Percentiles rank a stretch among this genome's conserved stretches.
Conservation (phyloP, 2,113 vertebrate genomes). For the Corydoras maculifer region DNA sequence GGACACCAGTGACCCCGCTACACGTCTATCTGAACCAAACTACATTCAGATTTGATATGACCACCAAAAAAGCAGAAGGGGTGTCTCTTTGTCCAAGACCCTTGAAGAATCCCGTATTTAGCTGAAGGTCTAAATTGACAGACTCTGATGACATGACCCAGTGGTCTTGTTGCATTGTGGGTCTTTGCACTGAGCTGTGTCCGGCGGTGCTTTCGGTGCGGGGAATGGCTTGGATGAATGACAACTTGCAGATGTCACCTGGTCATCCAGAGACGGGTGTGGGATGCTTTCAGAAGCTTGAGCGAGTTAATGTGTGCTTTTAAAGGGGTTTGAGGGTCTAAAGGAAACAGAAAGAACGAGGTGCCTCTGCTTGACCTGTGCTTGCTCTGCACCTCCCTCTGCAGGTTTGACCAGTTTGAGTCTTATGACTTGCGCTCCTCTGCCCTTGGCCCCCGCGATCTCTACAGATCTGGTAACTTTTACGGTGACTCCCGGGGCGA, state of each 20-base stretch:
- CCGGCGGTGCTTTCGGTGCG: too few species aligned
- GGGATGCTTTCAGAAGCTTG: background rate
- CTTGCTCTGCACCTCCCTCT: slow-evolving; percentile 65
- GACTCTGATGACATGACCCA: too few species aligned
- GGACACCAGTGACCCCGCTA: background rate
- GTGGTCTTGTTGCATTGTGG: too few species aligned
- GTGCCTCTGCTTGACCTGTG: slow-evolving; percentile 56
- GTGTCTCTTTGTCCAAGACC: too few species aligned
- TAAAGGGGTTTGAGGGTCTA: background rate
- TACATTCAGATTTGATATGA: too few species aligned
- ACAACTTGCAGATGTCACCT: slow-evolving; percentile 19
- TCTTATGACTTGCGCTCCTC: slow-evolving; percentile 80
- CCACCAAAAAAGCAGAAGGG: too few species aligned
- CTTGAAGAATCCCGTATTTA: too few species aligned
- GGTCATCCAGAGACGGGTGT: slow-evolving; percentile 37
- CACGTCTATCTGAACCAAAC: too few species aligned
- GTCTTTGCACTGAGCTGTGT: too few species aligned
- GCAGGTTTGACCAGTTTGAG: slow-evolving; percentile 88
- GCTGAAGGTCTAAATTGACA: too few species aligned
- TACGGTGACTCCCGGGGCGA: slow-evolving; percentile 73
- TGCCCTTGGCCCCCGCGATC: slow-evolving; percentile 75
- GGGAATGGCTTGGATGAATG: slow-evolving; percentile 28
- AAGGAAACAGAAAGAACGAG: background rate
- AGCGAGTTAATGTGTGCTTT: background rate
- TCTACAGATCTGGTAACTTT: slow-evolving; percentile 80